Percentiles rank a stretch among this genome's conserved stretches.
Conservation (phyloP, 1,140 invertebrate genomes). For the Achatina immaculata region DNA sequence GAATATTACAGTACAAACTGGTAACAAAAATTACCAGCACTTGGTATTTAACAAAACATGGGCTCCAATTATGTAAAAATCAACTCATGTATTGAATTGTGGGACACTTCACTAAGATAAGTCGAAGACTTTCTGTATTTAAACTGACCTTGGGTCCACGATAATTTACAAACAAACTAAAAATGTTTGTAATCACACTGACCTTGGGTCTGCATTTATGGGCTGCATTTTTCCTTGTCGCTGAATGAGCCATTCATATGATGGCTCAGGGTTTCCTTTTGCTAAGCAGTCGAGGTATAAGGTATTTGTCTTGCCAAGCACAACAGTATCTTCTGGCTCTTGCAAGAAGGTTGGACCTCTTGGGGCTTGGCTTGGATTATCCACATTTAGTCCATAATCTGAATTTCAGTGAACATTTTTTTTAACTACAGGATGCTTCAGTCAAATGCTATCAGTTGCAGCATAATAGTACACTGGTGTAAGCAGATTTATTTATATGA, state of each 20-base stretch:
- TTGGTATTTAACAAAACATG: no score
- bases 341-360: slow-evolving; percentile 51
- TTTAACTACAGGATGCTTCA: neutral
- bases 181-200: no score
- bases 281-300: slow-evolving; percentile 53
- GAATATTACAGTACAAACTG: no score
- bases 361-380: slow-evolving; percentile 45
- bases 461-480: no score
- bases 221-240: slow-evolving; percentile 17
- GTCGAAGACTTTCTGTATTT: no score
- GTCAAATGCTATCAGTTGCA: neutral
- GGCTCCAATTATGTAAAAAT: no score
- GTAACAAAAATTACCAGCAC: no score
- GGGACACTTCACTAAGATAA: no score
- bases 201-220: slow-evolving; percentile 2
- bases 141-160: no score
- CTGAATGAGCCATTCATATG: slow-evolving; percentile 45
- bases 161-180: no score
- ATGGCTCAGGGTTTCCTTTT: slow-evolving; percentile 45
- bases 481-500: no score
- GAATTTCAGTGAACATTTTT: neutral
- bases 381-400: slow-evolving; percentile 53
- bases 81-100: no score
- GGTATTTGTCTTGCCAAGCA: slow-evolving; percentile 27
- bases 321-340: slow-evolving; percentile 48